A percentile compares a stretch with the other conserved stretches of the same genome.
Evolutionary conservation across 2,113 vertebrate genomes (phyloP).

Genomic region (Chauna torquata): DNA sequence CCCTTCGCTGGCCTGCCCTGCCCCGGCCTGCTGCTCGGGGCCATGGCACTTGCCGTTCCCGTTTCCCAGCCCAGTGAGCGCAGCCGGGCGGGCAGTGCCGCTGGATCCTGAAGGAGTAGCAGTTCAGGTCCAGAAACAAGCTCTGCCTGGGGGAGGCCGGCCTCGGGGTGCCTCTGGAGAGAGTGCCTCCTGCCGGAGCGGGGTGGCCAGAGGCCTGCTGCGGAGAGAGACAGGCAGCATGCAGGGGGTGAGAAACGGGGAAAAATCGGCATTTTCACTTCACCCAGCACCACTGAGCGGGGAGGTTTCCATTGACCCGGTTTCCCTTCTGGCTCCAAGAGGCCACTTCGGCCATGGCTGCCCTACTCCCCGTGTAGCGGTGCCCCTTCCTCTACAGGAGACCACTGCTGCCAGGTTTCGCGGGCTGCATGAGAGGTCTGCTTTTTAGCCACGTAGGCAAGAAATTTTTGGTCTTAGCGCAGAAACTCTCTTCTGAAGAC

Average conservation of each 20-base stretch:
- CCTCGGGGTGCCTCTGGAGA: background rate
- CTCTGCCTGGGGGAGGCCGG: accelerated
- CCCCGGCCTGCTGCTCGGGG: background rate
- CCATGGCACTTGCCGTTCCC: background rate
- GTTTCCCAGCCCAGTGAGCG: accelerated
- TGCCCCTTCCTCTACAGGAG: background rate
- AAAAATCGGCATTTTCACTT: background rate
- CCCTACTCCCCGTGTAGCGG: accelerated
- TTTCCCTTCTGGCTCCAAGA: background rate
- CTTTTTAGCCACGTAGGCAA: background rate
- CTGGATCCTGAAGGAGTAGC: accelerated
- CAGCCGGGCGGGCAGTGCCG: accelerated
- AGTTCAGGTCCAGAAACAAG: accelerated
- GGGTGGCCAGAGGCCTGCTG: accelerated
- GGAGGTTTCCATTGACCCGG: background rate
- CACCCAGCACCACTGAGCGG: background rate
- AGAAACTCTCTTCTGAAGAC: background rate
- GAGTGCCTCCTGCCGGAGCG: background rate
- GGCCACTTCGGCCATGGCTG: accelerated
- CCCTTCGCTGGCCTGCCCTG: background rate
- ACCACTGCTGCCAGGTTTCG: accelerated
- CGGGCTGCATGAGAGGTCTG: accelerated
- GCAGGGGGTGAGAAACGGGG: accelerated
- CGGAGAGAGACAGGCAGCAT: accelerated
- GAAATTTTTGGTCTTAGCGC: background rate